phyloP scores from a whole-genome alignment of 37 sponge, comb jelly and placozoan species.

The Axinella damicornis region DNA sequence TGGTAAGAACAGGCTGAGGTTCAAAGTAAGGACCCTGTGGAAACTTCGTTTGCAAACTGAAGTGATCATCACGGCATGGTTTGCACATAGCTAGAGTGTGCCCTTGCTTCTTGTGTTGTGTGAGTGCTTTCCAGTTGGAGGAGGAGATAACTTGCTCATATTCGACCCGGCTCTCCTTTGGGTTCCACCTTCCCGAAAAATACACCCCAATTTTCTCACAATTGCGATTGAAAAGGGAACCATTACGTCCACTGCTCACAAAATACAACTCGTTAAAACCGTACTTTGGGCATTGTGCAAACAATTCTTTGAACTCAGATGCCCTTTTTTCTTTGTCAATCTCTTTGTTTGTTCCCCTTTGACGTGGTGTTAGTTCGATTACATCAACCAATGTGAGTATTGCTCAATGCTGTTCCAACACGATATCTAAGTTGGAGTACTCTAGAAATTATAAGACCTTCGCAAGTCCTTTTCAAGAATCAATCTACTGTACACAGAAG shows the following conservation, averaged over 20 bases:
- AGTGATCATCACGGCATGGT: background rate
- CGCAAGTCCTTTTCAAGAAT: too few species aligned
- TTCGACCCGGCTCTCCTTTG: slow-evolving; percentile 5
- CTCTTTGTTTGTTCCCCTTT: too few species aligned
- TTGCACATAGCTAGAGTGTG: slow-evolving; percentile 20
- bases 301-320: background rate
- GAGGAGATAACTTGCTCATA: background rate
- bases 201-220: background rate
- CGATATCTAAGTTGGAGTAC: too few species aligned
- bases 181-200: background rate
- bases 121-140: slow-evolving; percentile 6
- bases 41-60: background rate
- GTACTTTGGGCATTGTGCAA: background rate
- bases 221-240: background rate
- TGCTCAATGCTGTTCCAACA: too few species aligned
- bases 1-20: background rate
- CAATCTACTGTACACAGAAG: too few species aligned
- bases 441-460: too few species aligned
- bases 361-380: too few species aligned
- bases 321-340: too few species aligned
- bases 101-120: background rate
- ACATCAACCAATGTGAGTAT: too few species aligned
- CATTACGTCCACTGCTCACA: background rate
- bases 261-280: slow-evolving; percentile 4
- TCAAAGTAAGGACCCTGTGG: slow-evolving; percentile 20